Conservation (phyloP, 2,888 invertebrate genomes). For the Listrodromus nycthemerus region DNA sequence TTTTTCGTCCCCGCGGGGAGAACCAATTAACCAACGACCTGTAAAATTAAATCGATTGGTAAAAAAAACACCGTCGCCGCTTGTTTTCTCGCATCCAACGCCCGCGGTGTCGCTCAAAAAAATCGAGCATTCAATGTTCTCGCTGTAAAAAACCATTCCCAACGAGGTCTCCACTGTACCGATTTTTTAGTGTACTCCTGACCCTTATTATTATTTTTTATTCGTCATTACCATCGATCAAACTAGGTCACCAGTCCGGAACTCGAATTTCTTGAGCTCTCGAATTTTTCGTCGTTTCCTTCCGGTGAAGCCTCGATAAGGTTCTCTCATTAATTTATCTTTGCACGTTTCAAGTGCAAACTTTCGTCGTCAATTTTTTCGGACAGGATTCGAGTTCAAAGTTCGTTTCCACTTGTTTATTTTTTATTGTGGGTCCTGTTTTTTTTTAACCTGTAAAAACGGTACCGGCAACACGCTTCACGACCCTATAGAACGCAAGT, state of each 20-base stretch:
- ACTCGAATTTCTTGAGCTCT: neutral
- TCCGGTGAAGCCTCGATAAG: too few relatives aligned
- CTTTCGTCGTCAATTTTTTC: neutral
- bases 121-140: neutral
- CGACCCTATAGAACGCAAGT: conserved; percentile 55
- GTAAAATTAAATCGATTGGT: conserved; percentile 16
- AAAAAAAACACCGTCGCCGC: neutral
- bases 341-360: neutral
- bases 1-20: conserved; percentile 22
- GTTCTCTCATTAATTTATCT: neutral
- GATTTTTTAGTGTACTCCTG: conserved; percentile 24
- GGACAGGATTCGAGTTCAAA: neutral
- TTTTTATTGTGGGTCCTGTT: neutral
- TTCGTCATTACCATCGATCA: conserved; percentile 5
- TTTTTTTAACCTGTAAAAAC: conserved; percentile 12
- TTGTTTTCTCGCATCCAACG: neutral
- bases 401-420: neutral
- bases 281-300: neutral
- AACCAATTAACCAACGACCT: conserved; percentile 49
- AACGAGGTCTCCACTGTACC: conserved; percentile 5
- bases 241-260: conserved; percentile 3
- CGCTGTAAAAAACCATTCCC: conserved; percentile 13
- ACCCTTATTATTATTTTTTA: neutral
- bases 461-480: conserved; percentile 48
- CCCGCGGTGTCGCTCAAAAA: neutral